These are phyloP conservation scores for Microcebus lehilahytsara DNA, from an alignment of 2,113 vertebrate species.

Conservation along the genomic window DNA sequence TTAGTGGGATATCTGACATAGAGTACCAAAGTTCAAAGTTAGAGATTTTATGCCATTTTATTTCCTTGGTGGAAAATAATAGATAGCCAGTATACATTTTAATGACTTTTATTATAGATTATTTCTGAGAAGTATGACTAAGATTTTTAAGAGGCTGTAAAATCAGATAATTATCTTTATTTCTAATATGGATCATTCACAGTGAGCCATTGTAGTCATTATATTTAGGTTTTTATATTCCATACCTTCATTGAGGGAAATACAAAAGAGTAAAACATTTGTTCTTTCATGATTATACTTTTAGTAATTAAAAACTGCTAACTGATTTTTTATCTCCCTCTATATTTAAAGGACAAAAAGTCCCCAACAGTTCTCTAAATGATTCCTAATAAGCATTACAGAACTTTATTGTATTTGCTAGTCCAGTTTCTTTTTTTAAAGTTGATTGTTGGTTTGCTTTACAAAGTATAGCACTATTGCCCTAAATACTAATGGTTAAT, in stretches of 20 bases:
- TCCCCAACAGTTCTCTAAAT: not conserved
- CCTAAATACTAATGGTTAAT: not conserved
- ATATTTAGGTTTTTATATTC: not conserved
- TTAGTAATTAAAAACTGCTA: not conserved
- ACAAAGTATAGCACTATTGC: not conserved
- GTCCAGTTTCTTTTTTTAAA: not conserved
- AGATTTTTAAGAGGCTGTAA: not conserved
- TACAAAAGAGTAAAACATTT: not conserved
- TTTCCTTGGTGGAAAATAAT: not conserved
- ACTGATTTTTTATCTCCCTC: not conserved
- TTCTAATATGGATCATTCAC: not conserved
- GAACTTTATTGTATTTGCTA: not conserved
- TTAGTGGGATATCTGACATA: not conserved
- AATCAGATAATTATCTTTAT: not conserved
- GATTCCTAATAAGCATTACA: not conserved
- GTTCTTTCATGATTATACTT: not conserved
- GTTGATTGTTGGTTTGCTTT: not conserved
- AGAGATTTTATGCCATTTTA: not conserved
- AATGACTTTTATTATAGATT: not conserved
- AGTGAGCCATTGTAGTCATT: not conserved
- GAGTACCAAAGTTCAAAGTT: not conserved
- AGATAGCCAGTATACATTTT: not conserved
- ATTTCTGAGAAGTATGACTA: slow-evolving; percentile 21
- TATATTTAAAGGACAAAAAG: not conserved
- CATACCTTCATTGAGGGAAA: not conserved